Evolutionary conservation across 1,140 invertebrate genomes (phyloP).

Genomic region (Camponotus vicinus): DNA sequence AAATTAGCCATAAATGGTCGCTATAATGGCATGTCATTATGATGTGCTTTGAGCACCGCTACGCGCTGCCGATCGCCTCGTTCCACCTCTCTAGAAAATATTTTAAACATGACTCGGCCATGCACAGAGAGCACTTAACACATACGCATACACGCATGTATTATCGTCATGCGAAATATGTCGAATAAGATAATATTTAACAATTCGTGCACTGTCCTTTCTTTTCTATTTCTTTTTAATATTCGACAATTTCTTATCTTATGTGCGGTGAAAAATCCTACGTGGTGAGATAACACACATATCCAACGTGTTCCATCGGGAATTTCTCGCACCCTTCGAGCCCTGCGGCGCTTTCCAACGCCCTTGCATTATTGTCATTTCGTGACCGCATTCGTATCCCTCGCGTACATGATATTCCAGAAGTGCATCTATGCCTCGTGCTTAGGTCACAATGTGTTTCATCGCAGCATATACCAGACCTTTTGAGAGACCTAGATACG

Average conservation of each 20-base stretch:
- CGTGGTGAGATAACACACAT: not conserved
- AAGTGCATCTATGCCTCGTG: constrained; percentile 35
- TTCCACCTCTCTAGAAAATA: constrained; percentile 57
- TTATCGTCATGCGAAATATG: not conserved
- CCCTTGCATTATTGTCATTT: constrained; percentile 54
- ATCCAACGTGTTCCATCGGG: not conserved
- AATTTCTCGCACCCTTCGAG: constrained; percentile 32
- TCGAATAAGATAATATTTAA: constrained; percentile 35
- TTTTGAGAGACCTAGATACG: not conserved
- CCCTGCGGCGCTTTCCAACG: constrained; percentile 19
- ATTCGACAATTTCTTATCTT: not conserved
- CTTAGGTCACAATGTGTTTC: constrained; percentile 26
- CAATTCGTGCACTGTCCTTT: not conserved
- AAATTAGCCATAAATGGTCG: not conserved
- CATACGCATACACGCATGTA: not conserved
- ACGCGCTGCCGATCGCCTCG: constrained; percentile 36
- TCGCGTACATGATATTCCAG: constrained; percentile 47
- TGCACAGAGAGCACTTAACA: not conserved
- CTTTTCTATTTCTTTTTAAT: not conserved
- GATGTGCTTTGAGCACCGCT: constrained; percentile 36
- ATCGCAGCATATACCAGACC: constrained; percentile 16
- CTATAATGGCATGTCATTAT: not conserved
- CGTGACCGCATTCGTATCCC: constrained; percentile 54
- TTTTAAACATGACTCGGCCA: constrained; percentile 60
- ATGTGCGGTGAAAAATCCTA: constrained; percentile 1